phyloP scores from a whole-genome alignment of 2,888 invertebrate genomes.

The Allophyes oxyacanthae region DNA sequence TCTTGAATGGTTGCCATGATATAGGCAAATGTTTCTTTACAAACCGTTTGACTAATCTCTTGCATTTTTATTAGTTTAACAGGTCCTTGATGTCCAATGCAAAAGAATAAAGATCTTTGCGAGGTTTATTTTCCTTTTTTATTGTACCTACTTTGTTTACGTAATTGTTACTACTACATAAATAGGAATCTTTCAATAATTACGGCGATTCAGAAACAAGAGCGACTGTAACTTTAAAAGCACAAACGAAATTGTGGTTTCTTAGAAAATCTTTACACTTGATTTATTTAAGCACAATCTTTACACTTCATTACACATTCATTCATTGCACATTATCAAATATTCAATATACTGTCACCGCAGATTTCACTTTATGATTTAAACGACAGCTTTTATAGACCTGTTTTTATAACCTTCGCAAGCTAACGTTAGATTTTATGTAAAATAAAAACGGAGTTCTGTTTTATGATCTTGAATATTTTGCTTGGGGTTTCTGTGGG shows the following conservation, averaged over 20 bases:
- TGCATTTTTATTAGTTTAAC: neutral
- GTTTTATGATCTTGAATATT: conserved; percentile 39
- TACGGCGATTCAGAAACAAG: no score
- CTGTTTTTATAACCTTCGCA: conserved; percentile 26
- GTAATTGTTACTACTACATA: no score
- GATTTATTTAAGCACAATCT: no score
- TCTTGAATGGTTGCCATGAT: conserved; percentile 19
- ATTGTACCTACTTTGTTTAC: no score
- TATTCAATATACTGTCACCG: conserved; percentile 41
- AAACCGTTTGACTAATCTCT: conserved; percentile 11
- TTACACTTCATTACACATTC: neutral
- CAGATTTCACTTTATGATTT: conserved; percentile 28
- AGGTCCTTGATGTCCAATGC: no score
- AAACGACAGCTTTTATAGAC: conserved; percentile 28
- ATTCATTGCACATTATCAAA: conserved; percentile 30
- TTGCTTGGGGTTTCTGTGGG: conserved; percentile 15
- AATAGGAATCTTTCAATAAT: no score
- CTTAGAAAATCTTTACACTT: no score
- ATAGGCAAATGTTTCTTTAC: conserved; percentile 8
- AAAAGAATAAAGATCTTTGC: no score
- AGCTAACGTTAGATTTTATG: conserved; percentile 31
- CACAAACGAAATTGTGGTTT: no score
- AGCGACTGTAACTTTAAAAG: no score
- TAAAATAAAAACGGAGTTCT: conserved; percentile 25
- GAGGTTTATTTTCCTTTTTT: no score